Evolutionary conservation across 2,888 invertebrate genomes (phyloP).

Genomic region (Drosophila mercatorum): DNA sequence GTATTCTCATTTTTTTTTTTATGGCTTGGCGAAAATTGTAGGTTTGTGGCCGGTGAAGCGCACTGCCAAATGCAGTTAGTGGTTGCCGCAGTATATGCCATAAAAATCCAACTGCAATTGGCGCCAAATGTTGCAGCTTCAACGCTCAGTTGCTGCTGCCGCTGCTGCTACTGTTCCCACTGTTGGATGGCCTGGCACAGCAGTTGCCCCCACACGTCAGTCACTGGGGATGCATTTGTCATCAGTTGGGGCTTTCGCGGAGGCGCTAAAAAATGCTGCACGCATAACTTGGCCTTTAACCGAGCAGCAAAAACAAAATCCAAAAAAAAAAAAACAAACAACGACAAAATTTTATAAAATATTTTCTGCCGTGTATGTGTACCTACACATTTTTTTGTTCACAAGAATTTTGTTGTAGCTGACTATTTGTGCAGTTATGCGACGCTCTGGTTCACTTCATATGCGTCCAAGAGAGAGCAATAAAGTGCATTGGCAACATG

Average conservation of each 20-base stretch:
- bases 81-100: slow-evolving; percentile 48
- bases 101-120: slow-evolving; percentile 58
- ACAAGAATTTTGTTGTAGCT: background rate
- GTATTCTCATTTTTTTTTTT: slow-evolving; percentile 30
- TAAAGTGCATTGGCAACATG: slow-evolving; percentile 62
- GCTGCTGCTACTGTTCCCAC: background rate
- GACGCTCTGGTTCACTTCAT: slow-evolving; percentile 1
- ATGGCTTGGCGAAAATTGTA: slow-evolving; percentile 24
- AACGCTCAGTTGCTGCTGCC: background rate
- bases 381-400: background rate
- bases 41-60: slow-evolving; percentile 34
- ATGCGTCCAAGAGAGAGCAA: slow-evolving; percentile 55
- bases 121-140: slow-evolving; percentile 42
- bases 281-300: slow-evolving; percentile 71
- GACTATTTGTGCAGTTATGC: slow-evolving; percentile 28
- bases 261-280: slow-evolving; percentile 52
- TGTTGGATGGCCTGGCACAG: slow-evolving; percentile 13
- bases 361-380: background rate
- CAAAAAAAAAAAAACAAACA: slow-evolving; percentile 2
- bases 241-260: slow-evolving; percentile 40
- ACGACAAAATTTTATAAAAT: slow-evolving; percentile 50
- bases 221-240: slow-evolving; percentile 73
- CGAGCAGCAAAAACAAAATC: slow-evolving; percentile 36
- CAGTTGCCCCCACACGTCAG: slow-evolving; percentile 35
- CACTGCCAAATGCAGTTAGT: slow-evolving; percentile 63